These are phyloP conservation scores for Emydocephalus ijimae DNA, from an alignment of 2,113 vertebrate species.

Conservation along the genomic window DNA sequence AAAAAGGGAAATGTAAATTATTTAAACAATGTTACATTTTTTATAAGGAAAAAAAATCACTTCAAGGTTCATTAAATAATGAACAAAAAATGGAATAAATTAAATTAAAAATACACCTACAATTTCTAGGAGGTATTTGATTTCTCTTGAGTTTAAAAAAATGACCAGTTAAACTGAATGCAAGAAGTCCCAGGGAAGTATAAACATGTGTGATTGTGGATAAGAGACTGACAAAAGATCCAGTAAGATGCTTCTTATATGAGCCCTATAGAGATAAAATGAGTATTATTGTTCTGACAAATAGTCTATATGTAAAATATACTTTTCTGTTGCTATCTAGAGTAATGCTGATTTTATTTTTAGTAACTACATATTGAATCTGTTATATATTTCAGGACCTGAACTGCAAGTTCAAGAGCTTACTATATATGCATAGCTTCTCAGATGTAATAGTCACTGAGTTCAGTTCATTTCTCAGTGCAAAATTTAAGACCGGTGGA, in stretches of 20 bases:
- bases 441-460: neutral
- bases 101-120: neutral
- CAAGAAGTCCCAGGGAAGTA: neutral
- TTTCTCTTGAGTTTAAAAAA: neutral
- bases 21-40: neutral
- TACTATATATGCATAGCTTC: neutral
- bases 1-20: neutral
- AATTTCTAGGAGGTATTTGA: neutral
- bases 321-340: neutral
- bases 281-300: neutral
- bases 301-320: neutral
- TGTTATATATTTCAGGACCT: neutral
- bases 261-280: neutral
- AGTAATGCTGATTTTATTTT: neutral
- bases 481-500: neutral
- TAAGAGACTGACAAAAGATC: neutral
- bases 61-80: neutral
- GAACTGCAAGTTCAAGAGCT: neutral
- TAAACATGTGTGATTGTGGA: neutral
- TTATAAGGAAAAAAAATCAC: neutral
- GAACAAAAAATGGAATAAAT: neutral
- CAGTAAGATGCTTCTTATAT: neutral
- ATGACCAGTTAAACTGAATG: neutral
- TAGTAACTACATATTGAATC: neutral
- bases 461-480: neutral